Conservation (phyloP, 64 coral and sea anemone species). For the Stichodactyla helianthus region DNA sequence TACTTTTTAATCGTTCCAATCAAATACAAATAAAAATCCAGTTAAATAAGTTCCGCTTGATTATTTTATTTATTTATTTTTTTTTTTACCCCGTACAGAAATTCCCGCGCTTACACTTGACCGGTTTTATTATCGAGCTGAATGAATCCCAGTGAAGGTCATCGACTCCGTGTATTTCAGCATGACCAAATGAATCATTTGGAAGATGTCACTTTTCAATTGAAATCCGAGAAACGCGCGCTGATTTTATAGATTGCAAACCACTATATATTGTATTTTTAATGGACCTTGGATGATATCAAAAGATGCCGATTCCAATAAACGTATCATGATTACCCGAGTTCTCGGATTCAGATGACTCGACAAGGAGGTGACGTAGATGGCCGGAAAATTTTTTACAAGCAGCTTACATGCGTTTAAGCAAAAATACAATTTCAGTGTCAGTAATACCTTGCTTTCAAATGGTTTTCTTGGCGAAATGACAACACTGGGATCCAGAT, state of each 20-base stretch:
- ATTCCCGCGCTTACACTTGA: not conserved
- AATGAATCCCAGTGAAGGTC: not conserved
- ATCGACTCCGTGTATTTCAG: not conserved
- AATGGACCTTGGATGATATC: not conserved
- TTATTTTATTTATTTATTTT: not conserved
- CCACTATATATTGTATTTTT: not conserved
- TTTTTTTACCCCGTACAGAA: too few relatives aligned
- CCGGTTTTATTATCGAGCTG: not conserved
- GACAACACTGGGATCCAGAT: not conserved
- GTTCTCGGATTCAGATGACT: not conserved
- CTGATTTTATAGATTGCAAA: not conserved
- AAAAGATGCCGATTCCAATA: not conserved
- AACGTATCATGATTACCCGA: not conserved
- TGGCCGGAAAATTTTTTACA: not conserved
- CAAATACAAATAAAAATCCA: not conserved
- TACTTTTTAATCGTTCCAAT: constrained; percentile 6
- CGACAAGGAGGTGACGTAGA: not conserved
- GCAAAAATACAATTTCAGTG: constrained; percentile 10
- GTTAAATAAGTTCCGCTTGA: not conserved
- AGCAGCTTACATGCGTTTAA: not conserved
- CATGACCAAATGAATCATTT: not conserved
- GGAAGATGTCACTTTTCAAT: not conserved
- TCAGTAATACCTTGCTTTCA: not conserved
- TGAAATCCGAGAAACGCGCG: not conserved
- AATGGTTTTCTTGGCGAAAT: not conserved